Percentiles rank a stretch among this genome's conserved stretches.
Evolutionary conservation across 2,888 invertebrate species (phyloP).

Genomic region (Graphium colonna): DNA sequence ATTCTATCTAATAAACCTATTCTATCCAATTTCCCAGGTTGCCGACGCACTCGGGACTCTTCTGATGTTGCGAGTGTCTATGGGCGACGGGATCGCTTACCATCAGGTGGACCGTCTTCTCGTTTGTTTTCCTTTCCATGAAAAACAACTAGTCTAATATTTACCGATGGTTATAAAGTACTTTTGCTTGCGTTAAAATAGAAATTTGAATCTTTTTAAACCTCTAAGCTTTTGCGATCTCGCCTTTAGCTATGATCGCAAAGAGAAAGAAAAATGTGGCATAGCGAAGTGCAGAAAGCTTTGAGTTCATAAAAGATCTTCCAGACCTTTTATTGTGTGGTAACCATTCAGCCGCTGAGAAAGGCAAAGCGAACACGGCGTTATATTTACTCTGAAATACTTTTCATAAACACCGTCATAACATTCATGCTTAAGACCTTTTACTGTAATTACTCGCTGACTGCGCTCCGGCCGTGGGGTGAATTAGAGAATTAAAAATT

Average conservation of each 20-base stretch:
- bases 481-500: slow-evolving; percentile 72
- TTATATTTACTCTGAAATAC: slow-evolving; percentile 61
- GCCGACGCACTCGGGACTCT: no score
- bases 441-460: slow-evolving; percentile 70
- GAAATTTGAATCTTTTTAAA: slow-evolving; percentile 3
- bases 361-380: slow-evolving; percentile 55
- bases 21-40: no score
- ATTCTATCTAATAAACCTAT: no score
- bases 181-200: no score
- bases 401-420: slow-evolving; percentile 78
- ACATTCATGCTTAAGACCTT: slow-evolving; percentile 77
- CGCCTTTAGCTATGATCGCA: slow-evolving; percentile 16
- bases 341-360: slow-evolving; percentile 56
- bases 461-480: slow-evolving; percentile 51
- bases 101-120: no score
- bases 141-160: no score
- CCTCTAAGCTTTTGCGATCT: not conserved
- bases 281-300: slow-evolving; percentile 20
- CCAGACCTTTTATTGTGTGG: slow-evolving; percentile 59
- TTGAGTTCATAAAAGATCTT: slow-evolving; percentile 45
- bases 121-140: no score
- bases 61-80: no score
- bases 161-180: no score
- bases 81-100: no score
- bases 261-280: slow-evolving; percentile 31